These are phyloP conservation scores for Pegoplata infirma DNA, from an alignment of 2,888 invertebrate species.

Conservation along the genomic window DNA sequence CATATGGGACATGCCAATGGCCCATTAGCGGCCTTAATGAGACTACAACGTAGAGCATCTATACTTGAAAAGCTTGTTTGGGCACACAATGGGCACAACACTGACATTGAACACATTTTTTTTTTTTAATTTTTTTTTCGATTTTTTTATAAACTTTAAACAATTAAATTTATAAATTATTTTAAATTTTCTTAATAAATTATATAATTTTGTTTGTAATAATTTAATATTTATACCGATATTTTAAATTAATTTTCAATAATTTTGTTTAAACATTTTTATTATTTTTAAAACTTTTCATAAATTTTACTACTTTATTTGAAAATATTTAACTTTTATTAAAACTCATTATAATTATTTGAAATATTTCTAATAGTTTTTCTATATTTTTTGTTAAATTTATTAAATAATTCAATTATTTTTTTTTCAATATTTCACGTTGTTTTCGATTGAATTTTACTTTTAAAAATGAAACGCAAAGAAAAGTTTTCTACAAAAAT, in stretches of 20 bases:
- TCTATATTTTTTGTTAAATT: neutral
- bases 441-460: constrained; percentile 44
- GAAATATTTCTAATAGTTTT: neutral
- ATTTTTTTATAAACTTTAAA: too few species aligned
- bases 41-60: constrained; percentile 84
- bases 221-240: neutral
- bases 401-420: neutral
- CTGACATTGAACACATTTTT: constrained; percentile 79
- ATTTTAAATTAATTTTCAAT: constrained; percentile 14
- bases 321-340: neutral
- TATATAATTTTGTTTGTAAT: constrained; percentile 39
- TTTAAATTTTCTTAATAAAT: constrained; percentile 19
- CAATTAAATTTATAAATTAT: constrained; percentile 7
- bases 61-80: constrained; percentile 86
- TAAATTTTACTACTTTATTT: neutral
- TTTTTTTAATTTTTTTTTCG: too few species aligned
- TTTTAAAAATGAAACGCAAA: constrained; percentile 53
- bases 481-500: constrained; percentile 22
- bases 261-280: neutral
- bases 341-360: neutral
- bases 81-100: constrained; percentile 88
- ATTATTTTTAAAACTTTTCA: neutral
- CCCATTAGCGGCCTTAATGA: constrained; percentile 87
- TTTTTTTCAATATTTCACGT: constrained; percentile 33
- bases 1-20: constrained; percentile 88